Base-by-base conservation (phyloP, 2,113 vertebrate genomes). In the Entomyzon cyanotis region DNA sequence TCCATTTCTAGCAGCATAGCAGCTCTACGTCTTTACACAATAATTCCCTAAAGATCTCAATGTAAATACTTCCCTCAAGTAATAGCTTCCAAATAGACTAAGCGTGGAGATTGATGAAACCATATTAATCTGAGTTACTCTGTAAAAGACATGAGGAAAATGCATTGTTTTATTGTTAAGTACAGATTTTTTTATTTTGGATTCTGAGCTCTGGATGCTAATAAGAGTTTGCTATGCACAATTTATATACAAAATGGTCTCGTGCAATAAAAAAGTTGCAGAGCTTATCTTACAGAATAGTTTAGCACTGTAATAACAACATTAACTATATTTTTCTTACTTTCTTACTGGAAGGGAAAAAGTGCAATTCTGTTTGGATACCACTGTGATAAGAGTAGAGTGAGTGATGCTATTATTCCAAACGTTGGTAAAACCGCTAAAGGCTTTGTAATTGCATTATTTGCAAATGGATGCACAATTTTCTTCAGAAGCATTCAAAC, bases 1-100 rank as follows among this genome's bases (percentile, higher is more conserved):
- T 96, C 91, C 44, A 64, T 97, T 97, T 97, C 93, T 87, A 95
- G 91, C 82, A 85, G 71, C 60, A 68, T 30, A 27, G 46, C 41
- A 74, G 60, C 90, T 91, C 39, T 92, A 12, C 77, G 70, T 87
- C 90, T 93, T 96, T 93, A 58, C 90, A 50, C 73, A 91, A 22
- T 90, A 73, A 78, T 88, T 92, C 77, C 58, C 62, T 79, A 47
- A 84, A 90, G 73, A 59, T 81, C 67, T 95, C 35, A 65, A 44
- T 65, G 55, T 88, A 82, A 89, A 77, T 77, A 69, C 60, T 83
- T 65, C 64, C 27, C 85, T 76, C n/a, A 8, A n/a, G 22, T 70
- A 90, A 86, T 79, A 93, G 63, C 79, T 95, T 89, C 70, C 62
- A 92, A 94, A 93, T 67, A 87, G 93, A 76, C 83, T 65, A 73